These are phyloP conservation scores for Dreissena polymorpha DNA, from an alignment of 1,140 invertebrate genomes.

Conservation along the genomic window DNA sequence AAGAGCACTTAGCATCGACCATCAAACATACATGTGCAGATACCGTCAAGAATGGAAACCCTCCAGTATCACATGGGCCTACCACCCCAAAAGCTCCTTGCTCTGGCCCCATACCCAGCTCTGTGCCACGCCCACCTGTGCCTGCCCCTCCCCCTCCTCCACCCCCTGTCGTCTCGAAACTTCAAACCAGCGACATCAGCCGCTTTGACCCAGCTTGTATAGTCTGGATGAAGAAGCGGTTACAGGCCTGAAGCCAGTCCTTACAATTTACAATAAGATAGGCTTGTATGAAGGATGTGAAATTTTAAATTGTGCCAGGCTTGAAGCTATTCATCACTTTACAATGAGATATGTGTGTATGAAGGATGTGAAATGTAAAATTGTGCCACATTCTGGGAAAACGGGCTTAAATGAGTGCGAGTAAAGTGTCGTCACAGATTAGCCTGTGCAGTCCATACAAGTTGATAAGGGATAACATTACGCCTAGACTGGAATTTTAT, in stretches of 20 bases:
- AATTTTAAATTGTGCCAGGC: too few species aligned
- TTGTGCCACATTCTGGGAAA: too few species aligned
- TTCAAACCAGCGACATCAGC: neutral
- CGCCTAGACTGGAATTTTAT: too few species aligned
- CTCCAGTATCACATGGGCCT: neutral
- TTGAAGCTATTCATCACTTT: too few species aligned
- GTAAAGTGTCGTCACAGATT: too few species aligned
- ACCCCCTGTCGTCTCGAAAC: slow-evolving; percentile 26
- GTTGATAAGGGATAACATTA: too few species aligned
- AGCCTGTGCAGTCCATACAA: too few species aligned
- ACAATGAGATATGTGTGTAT: too few species aligned
- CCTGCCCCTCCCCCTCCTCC: slow-evolving; percentile 4
- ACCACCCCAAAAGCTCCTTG: neutral
- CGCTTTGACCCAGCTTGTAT: neutral
- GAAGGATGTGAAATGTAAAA: too few species aligned
- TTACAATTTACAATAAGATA: too few species aligned
- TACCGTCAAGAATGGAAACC: neutral
- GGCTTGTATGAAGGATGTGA: too few species aligned
- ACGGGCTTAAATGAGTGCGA: too few species aligned
- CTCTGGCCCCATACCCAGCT: neutral
- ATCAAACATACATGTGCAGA: neutral
- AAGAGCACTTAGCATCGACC: neutral
- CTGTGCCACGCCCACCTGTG: neutral
- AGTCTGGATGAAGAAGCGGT: neutral
- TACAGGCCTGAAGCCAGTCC: neutral